phyloP scores from a whole-genome alignment of 2,797 vertebrate species.

The Cheirogaleus major region DNA sequence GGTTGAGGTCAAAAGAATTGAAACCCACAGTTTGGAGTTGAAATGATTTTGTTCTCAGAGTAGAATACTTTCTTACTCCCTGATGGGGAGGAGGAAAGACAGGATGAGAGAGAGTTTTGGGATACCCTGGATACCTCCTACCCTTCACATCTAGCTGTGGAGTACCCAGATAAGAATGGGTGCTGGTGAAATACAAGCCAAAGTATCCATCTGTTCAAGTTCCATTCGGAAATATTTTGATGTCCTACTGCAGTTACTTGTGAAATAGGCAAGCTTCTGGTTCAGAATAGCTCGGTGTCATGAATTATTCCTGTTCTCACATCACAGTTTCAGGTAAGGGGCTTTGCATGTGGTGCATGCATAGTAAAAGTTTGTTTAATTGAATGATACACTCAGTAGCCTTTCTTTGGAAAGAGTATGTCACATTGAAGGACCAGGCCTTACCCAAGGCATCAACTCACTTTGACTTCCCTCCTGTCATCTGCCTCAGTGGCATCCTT shows the following conservation, averaged over 20 bases:
- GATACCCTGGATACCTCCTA: not conserved
- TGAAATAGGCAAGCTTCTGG: not conserved
- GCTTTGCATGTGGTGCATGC: not conserved
- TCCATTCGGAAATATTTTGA: conserved; percentile 32
- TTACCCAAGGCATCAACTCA: not conserved
- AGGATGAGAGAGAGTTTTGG: not conserved
- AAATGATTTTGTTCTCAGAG: conserved; percentile 15
- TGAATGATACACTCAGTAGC: not conserved
- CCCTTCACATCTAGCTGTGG: not conserved
- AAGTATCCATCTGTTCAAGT: not conserved
- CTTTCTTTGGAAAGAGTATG: not conserved
- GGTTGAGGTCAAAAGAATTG: not conserved
- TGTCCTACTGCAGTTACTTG: not conserved
- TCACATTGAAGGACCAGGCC: not conserved
- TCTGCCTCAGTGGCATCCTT: not conserved
- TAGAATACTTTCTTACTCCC: not conserved
- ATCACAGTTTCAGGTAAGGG: not conserved
- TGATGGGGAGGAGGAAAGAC: not conserved
- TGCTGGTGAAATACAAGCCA: not conserved
- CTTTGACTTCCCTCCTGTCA: not conserved
- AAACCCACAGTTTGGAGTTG: not conserved
- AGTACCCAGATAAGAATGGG: not conserved
- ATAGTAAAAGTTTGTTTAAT: not conserved
- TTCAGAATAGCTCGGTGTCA: not conserved
- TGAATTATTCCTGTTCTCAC: not conserved